Evolutionary conservation across 2,113 vertebrate species (phyloP), one percentile per base, ranked within the genome.

Genomic region (Ochotona princeps): DNA sequence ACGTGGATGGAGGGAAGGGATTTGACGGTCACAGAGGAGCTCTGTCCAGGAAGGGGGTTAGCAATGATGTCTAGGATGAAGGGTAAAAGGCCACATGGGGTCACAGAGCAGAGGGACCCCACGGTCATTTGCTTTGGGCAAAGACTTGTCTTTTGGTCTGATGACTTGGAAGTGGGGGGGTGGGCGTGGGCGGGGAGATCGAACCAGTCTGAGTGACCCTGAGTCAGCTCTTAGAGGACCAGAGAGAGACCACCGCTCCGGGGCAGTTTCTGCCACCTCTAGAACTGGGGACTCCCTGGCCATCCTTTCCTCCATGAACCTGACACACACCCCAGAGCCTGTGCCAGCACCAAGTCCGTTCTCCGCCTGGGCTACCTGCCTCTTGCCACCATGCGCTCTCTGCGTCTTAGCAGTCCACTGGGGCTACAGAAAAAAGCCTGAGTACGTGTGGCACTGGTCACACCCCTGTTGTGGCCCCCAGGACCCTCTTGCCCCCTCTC

Each of bases 331-430:
- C 20, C 20, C 10, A 6, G 87, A 10, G n/a, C 51, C 35, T 32
- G 13, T 20, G 90, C 25, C 74, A 21, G 8, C 8, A 23, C 65
- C 60, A 82, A 61, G 75, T 44, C 35, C 76, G n/a, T 78, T n/a
- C 28, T 51, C n/a, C 28, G 0, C 8, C 8, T 2, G 78, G 54
- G 57, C 3, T 0, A 14, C 17, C 51, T 9, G 18, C 21, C 25
- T 25, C 49, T 26, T 30, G 4, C 8, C 47, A 2, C 15, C 63
- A 57, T 12, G 3, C 11, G 8, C 38, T 51, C 1, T 0, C 23
- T 8, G 10, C 28, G 20, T 57, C 44, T 26, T 12, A 8, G 15
- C 23, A 17, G 44, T 60, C 54, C n/a, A 75, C 11, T 3, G 20
- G 25, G 26, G 11, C 3, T 72, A 57, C 76, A 0, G 5, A 80